These are phyloP conservation scores for Salminus brasiliensis DNA, from an alignment of 2,113 vertebrate species.

Conservation along the genomic window DNA sequence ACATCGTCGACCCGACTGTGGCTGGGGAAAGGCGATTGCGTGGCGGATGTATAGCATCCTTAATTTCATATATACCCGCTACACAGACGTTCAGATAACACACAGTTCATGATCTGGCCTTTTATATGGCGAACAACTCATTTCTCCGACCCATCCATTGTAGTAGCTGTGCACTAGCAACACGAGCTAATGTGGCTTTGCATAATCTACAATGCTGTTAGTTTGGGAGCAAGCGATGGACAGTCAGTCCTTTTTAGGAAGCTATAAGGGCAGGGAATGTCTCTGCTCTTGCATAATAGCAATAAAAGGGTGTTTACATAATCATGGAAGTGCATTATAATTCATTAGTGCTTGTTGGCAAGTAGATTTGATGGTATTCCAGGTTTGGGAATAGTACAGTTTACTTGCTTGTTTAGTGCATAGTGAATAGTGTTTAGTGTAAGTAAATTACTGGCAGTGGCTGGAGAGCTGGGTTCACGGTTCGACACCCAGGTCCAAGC, in stretches of 20 bases:
- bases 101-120: not conserved
- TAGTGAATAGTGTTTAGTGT: too few relatives aligned
- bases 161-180: not conserved
- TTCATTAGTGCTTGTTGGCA: too few relatives aligned
- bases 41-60: not conserved
- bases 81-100: not conserved
- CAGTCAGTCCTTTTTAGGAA: not conserved
- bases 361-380: too few relatives aligned
- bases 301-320: too few relatives aligned
- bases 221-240: not conserved
- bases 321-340: too few relatives aligned
- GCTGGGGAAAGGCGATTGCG: constrained; percentile 1
- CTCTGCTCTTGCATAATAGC: too few relatives aligned
- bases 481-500: too few relatives aligned
- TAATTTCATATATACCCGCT: not conserved
- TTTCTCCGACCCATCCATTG: not conserved
- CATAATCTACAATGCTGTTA: not conserved
- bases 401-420: too few relatives aligned
- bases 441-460: too few relatives aligned
- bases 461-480: too few relatives aligned
- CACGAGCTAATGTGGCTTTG: not conserved
- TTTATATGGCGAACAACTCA: not conserved
- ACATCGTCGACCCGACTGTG: constrained; percentile 66
- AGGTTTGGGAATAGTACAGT: too few relatives aligned
- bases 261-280: not conserved